Base-by-base conservation (phyloP, 1,140 invertebrate species). In the Reticulitermes speratus region DNA sequence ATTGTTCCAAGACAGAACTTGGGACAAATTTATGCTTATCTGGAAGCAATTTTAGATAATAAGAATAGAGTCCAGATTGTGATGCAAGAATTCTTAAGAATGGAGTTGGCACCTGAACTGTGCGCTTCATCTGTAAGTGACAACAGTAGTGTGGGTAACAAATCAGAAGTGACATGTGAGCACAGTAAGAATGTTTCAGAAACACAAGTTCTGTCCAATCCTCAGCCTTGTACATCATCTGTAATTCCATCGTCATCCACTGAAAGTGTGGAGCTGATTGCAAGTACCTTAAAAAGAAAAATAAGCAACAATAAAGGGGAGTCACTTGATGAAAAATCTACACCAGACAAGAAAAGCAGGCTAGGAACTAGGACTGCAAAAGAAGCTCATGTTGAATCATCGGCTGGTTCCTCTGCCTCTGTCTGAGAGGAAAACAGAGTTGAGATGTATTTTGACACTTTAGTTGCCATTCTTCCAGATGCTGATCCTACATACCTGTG, bases 401-500 rank as follows among this genome's bases (percentile, higher is more conserved):
- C 0, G 25, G 25, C 65, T 75, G 65, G 65, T 30, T 6, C 65
- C 25, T 30, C 65, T 16, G 16, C 7, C 0, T 25, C 25, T n/a
- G 14, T 55, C 1, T 25, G 0, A 75, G 65, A 30, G n/a, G n/a
- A 75, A 75, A 25, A 75, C 8, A 75, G 25, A 75, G 11, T 30
- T 75, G 7, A 75, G n/a, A 75, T 75, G 65, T 2, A 75, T 19
- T 91, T 91, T 87, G 90, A 91, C 25, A 89, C 89, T 87, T 87
- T 91, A 2, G 83, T 88, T 52, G 89, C 88, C 44, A 90, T 91
- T 85, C 90, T 93, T 85, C 92, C 91, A 19, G 87, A 91, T 86
- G 91, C 93, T 86, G 93, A 94, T 90, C 92, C 93, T 3, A 90
- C 89, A 75, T 94, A 91, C 90, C 88, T 94, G 32, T 89, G 90